These are phyloP conservation scores for Agapetus fuscipes DNA, from an alignment of 2,888 invertebrate species.

Conservation along the genomic window DNA sequence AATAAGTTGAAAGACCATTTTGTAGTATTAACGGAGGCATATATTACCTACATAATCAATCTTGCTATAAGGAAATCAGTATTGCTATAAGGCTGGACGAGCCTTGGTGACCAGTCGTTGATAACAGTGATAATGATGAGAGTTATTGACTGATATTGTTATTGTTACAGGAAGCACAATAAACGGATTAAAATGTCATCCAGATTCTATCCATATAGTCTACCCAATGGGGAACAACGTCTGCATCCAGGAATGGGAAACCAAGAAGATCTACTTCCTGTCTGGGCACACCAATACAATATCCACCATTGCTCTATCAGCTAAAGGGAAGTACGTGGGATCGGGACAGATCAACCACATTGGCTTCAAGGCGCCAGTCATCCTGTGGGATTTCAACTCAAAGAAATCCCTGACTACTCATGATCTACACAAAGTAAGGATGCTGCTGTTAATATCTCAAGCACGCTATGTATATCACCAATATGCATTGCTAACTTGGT, in stretches of 20 bases:
- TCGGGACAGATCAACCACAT: slow-evolving; percentile 88
- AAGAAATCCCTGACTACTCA: slow-evolving; percentile 55
- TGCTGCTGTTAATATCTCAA: too few relatives aligned
- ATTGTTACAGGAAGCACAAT: slow-evolving; percentile 32
- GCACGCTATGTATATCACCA: too few relatives aligned
- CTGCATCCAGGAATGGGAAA: slow-evolving; percentile 56
- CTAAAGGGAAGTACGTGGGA: slow-evolving; percentile 68
- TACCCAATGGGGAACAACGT: slow-evolving; percentile 75
- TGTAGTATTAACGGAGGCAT: too few relatives aligned
- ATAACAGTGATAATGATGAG: too few relatives aligned
- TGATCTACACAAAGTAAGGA: slow-evolving; percentile 67
- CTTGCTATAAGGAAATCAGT: too few relatives aligned
- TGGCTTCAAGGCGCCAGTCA: slow-evolving; percentile 80
- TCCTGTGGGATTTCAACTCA: slow-evolving; percentile 76
- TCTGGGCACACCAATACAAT: slow-evolving; percentile 73
- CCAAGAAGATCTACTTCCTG: slow-evolving; percentile 64
- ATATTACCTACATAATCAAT: too few relatives aligned
- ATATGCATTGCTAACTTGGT: too few relatives aligned
- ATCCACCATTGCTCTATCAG: slow-evolving; percentile 67
- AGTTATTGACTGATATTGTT: too few relatives aligned
- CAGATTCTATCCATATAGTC: slow-evolving; percentile 57
- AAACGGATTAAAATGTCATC: slow-evolving; percentile 60
- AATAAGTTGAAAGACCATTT: too few relatives aligned
- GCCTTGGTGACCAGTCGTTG: too few relatives aligned
- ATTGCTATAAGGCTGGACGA: too few relatives aligned